These are phyloP conservation scores for Pluvianellus socialis DNA, from an alignment of 2,113 vertebrate species.

Conservation along the genomic window DNA sequence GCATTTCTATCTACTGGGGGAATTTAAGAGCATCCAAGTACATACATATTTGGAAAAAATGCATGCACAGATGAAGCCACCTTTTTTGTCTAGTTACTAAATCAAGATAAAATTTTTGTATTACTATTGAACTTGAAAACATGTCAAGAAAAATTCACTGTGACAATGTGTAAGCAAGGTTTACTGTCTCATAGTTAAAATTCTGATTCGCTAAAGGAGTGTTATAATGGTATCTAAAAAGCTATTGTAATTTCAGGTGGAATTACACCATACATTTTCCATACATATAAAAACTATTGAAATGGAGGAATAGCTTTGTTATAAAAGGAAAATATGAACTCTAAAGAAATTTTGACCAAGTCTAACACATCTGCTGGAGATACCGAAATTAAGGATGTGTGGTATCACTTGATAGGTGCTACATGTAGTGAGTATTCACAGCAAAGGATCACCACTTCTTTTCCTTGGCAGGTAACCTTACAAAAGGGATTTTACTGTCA, in stretches of 20 bases:
- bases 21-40: constrained; percentile 81
- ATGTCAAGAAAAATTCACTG: constrained; percentile 56
- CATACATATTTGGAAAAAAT: constrained; percentile 72
- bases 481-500: neutral
- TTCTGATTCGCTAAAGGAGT: constrained; percentile 7
- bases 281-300: neutral
- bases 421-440: neutral
- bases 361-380: neutral
- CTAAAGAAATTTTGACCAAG: neutral
- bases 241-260: neutral
- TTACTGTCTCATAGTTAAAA: constrained; percentile 39
- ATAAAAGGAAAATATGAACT: neutral
- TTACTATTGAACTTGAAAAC: constrained; percentile 63
- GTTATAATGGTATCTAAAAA: neutral
- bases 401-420: neutral
- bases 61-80: constrained; percentile 65
- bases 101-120: constrained; percentile 71
- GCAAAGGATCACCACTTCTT: neutral
- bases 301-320: neutral
- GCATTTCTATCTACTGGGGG: constrained; percentile 80
- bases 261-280: constrained; percentile 15
- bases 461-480: neutral
- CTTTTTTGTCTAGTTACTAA: constrained; percentile 72
- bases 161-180: constrained; percentile 25
- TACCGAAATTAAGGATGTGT: neutral